Percentiles rank a stretch among this genome's conserved stretches.
Evolutionary conservation across 2,797 vertebrate species (phyloP).

Genomic region (Tolypeutes matacus): DNA sequence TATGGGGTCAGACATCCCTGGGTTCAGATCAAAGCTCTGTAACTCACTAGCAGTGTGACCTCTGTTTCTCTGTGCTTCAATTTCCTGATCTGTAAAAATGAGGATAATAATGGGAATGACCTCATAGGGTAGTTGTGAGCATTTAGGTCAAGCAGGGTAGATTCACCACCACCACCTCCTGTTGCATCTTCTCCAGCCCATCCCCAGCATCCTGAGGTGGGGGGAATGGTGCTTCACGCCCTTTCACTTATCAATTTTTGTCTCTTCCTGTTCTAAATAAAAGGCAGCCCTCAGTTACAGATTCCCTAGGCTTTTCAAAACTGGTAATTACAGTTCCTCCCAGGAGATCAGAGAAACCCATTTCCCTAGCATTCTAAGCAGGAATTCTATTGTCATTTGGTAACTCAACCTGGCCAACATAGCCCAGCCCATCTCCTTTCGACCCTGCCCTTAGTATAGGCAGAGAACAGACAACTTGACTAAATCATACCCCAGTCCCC

Average conservation of each 20-base stretch:
- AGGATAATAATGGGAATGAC: slow-evolving; percentile 31
- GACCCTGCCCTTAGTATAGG: slow-evolving; percentile 55
- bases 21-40: slow-evolving; percentile 7
- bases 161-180: slow-evolving; percentile 44
- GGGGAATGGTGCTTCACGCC: slow-evolving; percentile 78
- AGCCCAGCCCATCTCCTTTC: slow-evolving; percentile 74
- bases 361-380: slow-evolving; percentile 78
- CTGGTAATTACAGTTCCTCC: slow-evolving; percentile 81
- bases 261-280: slow-evolving; percentile 81
- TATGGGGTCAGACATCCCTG: background rate
- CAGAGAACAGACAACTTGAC: slow-evolving; percentile 45
- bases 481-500: background rate
- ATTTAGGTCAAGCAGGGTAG: slow-evolving; percentile 48
- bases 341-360: slow-evolving; percentile 79
- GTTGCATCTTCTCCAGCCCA: slow-evolving; percentile 61
- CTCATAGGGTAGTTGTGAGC: slow-evolving; percentile 20
- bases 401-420: slow-evolving; percentile 66
- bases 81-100: slow-evolving; percentile 48
- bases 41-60: background rate
- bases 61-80: slow-evolving; percentile 45
- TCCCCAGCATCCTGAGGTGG: slow-evolving; percentile 73
- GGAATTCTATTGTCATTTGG: slow-evolving; percentile 81
- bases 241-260: slow-evolving; percentile 82
- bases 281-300: slow-evolving; percentile 67
- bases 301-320: slow-evolving; percentile 78